Evolutionary conservation across 2,797 vertebrate species (phyloP), one percentile per base, ranked within the genome.

Genomic region (Synanceia verrucosa): DNA sequence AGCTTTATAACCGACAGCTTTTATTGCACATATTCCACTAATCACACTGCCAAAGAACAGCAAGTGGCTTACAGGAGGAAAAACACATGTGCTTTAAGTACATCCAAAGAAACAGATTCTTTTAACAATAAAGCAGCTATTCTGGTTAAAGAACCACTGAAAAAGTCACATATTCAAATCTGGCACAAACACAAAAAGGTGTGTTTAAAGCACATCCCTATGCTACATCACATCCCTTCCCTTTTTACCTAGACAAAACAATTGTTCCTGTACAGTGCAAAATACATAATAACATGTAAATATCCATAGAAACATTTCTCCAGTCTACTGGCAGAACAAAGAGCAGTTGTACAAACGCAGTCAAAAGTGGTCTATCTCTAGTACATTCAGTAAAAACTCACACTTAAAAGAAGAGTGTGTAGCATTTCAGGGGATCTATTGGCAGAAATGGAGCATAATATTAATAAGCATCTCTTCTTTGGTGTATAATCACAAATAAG

Each of bases 381-480:
- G 70, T 92, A 96, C 94, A 96, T 95, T 96, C 94, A 94, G 41
- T 90, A 86, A 85, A 91, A 88, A 83, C 77, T 77, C 77, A 81
- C 82, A 75, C 79, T 79, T 70, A 62, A 56, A 55, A 18, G 39
- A 41, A 41, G 16, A 41, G 39, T 41, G 39, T 41, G 39, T 41
- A 41, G 39, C 18, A 41, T 41, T 41, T 41, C n/a, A 18, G 7
- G 8, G 16, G n/a, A 41, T 41, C 39, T 41, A 41, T 41, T 18
- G 18, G 39, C 39, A n/a, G n/a, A n/a, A n/a, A n/a, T n/a, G n/a
- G n/a, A n/a, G n/a, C n/a, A 14, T 9, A n/a, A 41, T 41, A n/a
- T 41, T n/a, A 41, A 41, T n/a, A 39, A 39, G 16, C 18, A 41
- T 41, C 16, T n/a, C n/a, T 41, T n/a, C 16, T 41, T 6, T 41